These are phyloP conservation scores for Penaeus monodon DNA, from an alignment of 2,888 invertebrate genomes.

Conservation along the genomic window DNA sequence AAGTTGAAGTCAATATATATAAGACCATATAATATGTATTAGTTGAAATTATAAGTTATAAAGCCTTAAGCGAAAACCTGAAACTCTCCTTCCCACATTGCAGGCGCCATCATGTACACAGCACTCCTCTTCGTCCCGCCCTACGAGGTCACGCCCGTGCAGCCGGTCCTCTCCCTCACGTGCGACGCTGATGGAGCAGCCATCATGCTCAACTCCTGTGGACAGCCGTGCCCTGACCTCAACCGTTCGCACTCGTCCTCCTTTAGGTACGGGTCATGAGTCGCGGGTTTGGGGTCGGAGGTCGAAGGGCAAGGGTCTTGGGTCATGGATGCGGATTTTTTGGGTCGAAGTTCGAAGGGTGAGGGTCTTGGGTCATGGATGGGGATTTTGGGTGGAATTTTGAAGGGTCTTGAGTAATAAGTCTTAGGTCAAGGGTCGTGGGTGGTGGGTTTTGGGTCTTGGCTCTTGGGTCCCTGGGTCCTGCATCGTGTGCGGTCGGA, in stretches of 20 bases:
- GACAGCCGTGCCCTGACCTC: constrained; percentile 23
- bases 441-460: not conserved
- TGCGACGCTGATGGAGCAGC: constrained; percentile 39
- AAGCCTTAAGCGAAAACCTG: no score
- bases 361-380: not conserved
- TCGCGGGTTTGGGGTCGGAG: not conserved
- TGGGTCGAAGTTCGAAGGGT: not conserved
- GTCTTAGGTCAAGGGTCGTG: not conserved
- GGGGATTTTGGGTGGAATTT: not conserved
- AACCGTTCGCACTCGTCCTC: not conserved
- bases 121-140: constrained; percentile 62
- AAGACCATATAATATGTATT: no score
- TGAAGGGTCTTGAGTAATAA: not conserved
- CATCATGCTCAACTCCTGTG: constrained; percentile 40
- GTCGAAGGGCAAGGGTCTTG: not conserved
- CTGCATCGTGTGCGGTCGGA: not conserved
- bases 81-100: not conserved
- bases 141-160: not conserved
- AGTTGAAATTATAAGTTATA: no score
- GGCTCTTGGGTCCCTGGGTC: not conserved
- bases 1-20: no score
- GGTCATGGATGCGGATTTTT: not conserved
- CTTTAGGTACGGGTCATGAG: constrained; percentile 15
- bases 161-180: constrained; percentile 33
- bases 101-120: constrained; percentile 56